Conservation (phyloP, 2,113 vertebrate species). For the Brachypteracias leptosomus region DNA sequence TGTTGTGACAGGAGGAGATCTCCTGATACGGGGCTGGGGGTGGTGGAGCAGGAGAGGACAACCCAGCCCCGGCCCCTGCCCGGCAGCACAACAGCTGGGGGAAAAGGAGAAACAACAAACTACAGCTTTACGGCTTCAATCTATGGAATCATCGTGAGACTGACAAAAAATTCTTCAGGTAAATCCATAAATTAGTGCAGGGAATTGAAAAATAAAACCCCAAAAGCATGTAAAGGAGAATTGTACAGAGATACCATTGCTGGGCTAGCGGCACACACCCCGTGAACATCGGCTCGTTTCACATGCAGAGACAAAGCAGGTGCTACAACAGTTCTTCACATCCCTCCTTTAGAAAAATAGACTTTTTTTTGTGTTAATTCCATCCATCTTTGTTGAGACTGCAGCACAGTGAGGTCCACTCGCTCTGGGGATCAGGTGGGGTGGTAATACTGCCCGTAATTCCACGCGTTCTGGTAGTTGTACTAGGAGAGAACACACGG, state of each 20-base stretch:
- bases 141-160: not conserved
- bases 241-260: constrained; percentile 53
- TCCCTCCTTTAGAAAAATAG: constrained; percentile 73
- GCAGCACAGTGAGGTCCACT: not conserved
- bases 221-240: constrained; percentile 45
- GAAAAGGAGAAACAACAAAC: not conserved
- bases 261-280: constrained; percentile 59
- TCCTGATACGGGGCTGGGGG: not conserved
- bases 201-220: constrained; percentile 32
- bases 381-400: constrained; percentile 55
- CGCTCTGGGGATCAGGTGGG: constrained; percentile 83
- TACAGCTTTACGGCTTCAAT: not conserved
- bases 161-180: constrained; percentile 25
- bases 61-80: not conserved
- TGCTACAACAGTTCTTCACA: constrained; percentile 70
- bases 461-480: constrained; percentile 93
- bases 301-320: constrained; percentile 70
- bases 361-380: constrained; percentile 31
- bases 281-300: constrained; percentile 40
- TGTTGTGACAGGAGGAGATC: too few species aligned
- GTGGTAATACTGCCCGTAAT: constrained; percentile 97
- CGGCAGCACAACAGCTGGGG: not conserved
- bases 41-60: too few species aligned
- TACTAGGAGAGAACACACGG: constrained; percentile 75
- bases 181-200: constrained; percentile 70